A percentile compares a stretch with the other conserved stretches of the same genome.
These are phyloP conservation scores for Geophilus truncorum DNA, from an alignment of 2,888 invertebrate species.

Conservation along the genomic window DNA sequence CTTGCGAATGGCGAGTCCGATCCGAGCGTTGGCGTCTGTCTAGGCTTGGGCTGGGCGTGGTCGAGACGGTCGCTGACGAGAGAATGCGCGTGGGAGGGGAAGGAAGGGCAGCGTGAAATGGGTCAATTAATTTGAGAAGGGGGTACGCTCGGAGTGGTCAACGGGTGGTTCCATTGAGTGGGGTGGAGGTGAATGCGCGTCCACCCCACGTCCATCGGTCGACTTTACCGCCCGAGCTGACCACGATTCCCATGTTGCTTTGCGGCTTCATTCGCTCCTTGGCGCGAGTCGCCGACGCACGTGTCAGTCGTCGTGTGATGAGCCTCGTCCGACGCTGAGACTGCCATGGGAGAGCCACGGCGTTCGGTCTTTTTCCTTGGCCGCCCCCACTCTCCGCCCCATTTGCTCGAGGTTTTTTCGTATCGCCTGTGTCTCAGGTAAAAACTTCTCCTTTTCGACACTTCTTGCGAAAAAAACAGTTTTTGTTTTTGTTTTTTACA, in stretches of 20 bases:
- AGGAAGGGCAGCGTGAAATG: constrained; percentile 21
- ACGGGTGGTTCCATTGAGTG: background rate
- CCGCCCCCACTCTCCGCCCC: constrained; percentile 31
- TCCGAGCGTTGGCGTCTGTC: background rate
- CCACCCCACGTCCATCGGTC: constrained; percentile 25
- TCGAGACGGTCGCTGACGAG: constrained; percentile 14
- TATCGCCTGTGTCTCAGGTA: constrained; percentile 20
- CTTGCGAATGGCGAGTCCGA: background rate
- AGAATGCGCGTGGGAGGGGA: constrained; percentile 5
- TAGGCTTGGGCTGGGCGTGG: background rate
- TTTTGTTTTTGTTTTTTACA: background rate
- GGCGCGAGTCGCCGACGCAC: constrained; percentile 27
- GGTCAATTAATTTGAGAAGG: constrained; percentile 9
- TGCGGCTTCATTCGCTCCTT: constrained; percentile 10
- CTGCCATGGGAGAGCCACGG: constrained; percentile 5
- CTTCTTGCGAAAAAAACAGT: no score
- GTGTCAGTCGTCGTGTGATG: constrained; percentile 23
- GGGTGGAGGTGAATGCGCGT: constrained; percentile 11
- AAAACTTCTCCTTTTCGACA: background rate
- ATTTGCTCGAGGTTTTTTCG: constrained; percentile 7
- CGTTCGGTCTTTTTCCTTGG: constrained; percentile 34
- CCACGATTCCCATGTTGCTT: constrained; percentile 25
- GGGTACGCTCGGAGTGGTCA: background rate
- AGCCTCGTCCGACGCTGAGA: constrained; percentile 4
- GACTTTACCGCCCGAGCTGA: constrained; percentile 6